Conservation (phyloP, 2,113 vertebrate genomes). For the Daboia siamensis region DNA sequence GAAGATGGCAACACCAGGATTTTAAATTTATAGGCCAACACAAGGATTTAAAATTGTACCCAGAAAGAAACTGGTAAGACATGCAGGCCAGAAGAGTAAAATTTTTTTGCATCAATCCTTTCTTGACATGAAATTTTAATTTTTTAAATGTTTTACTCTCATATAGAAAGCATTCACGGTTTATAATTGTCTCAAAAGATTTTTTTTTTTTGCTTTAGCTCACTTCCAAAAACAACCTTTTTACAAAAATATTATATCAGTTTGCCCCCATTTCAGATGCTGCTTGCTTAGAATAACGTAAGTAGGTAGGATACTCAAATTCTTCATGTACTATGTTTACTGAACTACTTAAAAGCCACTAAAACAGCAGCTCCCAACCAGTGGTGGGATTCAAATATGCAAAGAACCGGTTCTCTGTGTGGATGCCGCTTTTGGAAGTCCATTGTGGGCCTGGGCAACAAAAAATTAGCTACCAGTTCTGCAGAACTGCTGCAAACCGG, state of each 20-base stretch:
- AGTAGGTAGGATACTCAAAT: not conserved
- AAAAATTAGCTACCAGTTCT: too few relatives aligned
- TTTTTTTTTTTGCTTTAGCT: not conserved
- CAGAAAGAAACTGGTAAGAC: not conserved
- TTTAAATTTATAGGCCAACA: too few relatives aligned
- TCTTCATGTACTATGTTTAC: not conserved
- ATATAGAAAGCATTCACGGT: not conserved
- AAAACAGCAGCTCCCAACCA: too few relatives aligned
- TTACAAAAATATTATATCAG: not conserved
- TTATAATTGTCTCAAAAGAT: not conserved
- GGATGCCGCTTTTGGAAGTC: too few relatives aligned
- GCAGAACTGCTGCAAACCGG: too few relatives aligned
- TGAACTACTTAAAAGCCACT: not conserved
- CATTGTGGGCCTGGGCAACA: too few relatives aligned
- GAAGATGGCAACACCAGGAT: not conserved
- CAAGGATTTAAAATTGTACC: not conserved
- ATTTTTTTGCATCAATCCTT: not conserved
- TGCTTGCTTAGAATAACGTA: not conserved
- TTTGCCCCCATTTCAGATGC: not conserved
- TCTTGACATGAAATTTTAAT: too few relatives aligned
- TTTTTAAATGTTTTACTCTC: not conserved
- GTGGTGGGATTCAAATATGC: too few relatives aligned
- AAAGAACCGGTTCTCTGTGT: too few relatives aligned
- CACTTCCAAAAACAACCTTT: not conserved
- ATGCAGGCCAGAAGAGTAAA: not conserved